Evolutionary conservation across 1,140 invertebrate species (phyloP).

Genomic region (Littorina saxatilis): DNA sequence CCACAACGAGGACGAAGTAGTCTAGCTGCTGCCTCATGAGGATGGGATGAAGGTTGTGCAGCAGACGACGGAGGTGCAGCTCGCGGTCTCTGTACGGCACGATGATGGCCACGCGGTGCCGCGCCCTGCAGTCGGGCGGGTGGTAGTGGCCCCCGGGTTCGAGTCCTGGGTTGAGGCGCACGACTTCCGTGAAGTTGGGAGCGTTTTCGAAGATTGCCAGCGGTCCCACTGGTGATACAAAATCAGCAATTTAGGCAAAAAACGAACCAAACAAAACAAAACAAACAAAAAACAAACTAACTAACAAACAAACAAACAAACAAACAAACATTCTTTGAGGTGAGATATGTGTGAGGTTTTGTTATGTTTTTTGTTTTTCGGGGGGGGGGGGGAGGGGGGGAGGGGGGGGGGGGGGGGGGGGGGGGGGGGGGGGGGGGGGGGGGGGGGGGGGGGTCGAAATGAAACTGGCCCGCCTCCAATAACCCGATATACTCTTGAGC

Average conservation of each 20-base stretch:
- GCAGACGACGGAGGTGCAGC: constrained; percentile 58
- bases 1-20: constrained; percentile 65
- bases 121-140: constrained; percentile 53
- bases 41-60: constrained; percentile 66
- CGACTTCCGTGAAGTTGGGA: constrained; percentile 44
- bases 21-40: constrained; percentile 61
- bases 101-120: constrained; percentile 61
- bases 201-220: constrained; percentile 30
- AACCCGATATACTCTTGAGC: too few species aligned
- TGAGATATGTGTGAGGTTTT: too few species aligned
- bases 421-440: too few species aligned
- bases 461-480: too few species aligned
- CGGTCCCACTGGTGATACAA: constrained; percentile 34
- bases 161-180: constrained; percentile 45
- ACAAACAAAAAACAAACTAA: too few species aligned
- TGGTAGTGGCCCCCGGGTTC: constrained; percentile 58
- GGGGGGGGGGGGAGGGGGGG: too few species aligned
- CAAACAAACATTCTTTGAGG: too few species aligned
- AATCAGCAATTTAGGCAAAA: not conserved
- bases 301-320: too few species aligned
- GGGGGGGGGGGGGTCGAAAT: too few species aligned
- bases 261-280: too few species aligned
- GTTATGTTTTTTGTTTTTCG: too few species aligned
- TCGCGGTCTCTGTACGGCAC: constrained; percentile 62
- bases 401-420: too few species aligned